These are phyloP conservation scores for Crypturellus undulatus DNA, from an alignment of 2,113 vertebrate genomes.

Conservation along the genomic window DNA sequence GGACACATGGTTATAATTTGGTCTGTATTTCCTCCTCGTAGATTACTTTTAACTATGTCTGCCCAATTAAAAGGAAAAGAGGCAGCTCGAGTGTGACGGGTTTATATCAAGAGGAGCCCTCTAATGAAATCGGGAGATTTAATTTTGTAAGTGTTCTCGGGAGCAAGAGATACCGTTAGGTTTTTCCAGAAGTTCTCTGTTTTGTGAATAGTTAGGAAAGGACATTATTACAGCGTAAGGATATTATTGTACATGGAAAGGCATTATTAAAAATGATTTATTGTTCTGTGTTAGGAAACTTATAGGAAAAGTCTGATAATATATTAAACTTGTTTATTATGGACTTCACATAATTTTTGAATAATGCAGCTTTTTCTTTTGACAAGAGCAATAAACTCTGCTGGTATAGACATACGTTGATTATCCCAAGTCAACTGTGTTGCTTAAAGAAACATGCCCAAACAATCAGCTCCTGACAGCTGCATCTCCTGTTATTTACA, in stretches of 20 bases:
- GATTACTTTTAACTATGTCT: slow-evolving; percentile 80
- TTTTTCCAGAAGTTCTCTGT: slow-evolving; percentile 73
- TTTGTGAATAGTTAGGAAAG: slow-evolving; percentile 76
- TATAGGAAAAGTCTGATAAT: slow-evolving; percentile 83
- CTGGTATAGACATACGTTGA: slow-evolving; percentile 79
- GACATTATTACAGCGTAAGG: slow-evolving; percentile 74
- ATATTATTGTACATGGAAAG: slow-evolving; percentile 79
- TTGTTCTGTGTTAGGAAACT: slow-evolving; percentile 75
- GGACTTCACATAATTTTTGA: slow-evolving; percentile 82
- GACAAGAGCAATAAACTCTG: slow-evolving; percentile 84
- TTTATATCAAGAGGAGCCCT: slow-evolving; percentile 64
- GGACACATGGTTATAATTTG: slow-evolving; percentile 84
- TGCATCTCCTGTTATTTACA: slow-evolving; percentile 89
- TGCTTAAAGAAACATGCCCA: slow-evolving; percentile 85
- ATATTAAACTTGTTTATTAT: slow-evolving; percentile 84
- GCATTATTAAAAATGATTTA: slow-evolving; percentile 83
- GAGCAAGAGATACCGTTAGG: slow-evolving; percentile 70
- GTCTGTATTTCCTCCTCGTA: slow-evolving; percentile 75
- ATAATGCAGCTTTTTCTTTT: slow-evolving; percentile 82
- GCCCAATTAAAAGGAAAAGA: slow-evolving; percentile 78
- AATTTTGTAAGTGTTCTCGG: slow-evolving; percentile 67
- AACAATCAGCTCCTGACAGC: slow-evolving; percentile 84
- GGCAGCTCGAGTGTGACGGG: slow-evolving; percentile 66
- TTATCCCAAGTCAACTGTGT: slow-evolving; percentile 81
- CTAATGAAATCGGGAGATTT: slow-evolving; percentile 75